phyloP scores from a whole-genome alignment of 2,888 invertebrate genomes.

The Pseudococcus longispinus region DNA sequence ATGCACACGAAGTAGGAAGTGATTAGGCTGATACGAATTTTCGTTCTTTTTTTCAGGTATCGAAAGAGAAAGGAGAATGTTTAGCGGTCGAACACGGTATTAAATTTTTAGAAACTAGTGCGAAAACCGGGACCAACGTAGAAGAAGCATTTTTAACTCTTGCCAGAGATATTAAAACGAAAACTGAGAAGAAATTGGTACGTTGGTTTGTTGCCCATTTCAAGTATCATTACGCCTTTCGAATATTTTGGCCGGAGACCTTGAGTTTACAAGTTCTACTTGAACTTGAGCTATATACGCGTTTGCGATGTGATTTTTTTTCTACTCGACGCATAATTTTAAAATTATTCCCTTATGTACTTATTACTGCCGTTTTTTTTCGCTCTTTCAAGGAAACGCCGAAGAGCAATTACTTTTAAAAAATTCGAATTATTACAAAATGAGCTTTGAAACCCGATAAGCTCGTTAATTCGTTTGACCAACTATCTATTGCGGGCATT shows the following conservation, averaged over 20 bases:
- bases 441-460: background rate
- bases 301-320: background rate
- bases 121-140: slow-evolving; percentile 96
- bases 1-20: slow-evolving; percentile 14
- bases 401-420: background rate
- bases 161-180: slow-evolving; percentile 96
- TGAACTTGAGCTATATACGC: slow-evolving; percentile 26
- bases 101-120: slow-evolving; percentile 99
- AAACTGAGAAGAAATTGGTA: slow-evolving; percentile 98
- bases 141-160: slow-evolving; percentile 97
- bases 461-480: background rate
- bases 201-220: slow-evolving; percentile 62
- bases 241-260: slow-evolving; percentile 13
- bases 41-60: slow-evolving; percentile 69
- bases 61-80: slow-evolving; percentile 95
- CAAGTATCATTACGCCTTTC: slow-evolving; percentile 30
- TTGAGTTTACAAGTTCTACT: slow-evolving; percentile 19
- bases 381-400: background rate
- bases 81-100: slow-evolving; percentile 97
- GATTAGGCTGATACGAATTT: background rate
- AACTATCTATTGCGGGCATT: background rate
- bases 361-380: background rate
- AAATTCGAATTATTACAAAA: background rate
- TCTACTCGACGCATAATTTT: background rate
- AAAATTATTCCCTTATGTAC: background rate